phyloP scores from a whole-genome alignment of 2,888 invertebrate species.

The Limnephilus lunatus region DNA sequence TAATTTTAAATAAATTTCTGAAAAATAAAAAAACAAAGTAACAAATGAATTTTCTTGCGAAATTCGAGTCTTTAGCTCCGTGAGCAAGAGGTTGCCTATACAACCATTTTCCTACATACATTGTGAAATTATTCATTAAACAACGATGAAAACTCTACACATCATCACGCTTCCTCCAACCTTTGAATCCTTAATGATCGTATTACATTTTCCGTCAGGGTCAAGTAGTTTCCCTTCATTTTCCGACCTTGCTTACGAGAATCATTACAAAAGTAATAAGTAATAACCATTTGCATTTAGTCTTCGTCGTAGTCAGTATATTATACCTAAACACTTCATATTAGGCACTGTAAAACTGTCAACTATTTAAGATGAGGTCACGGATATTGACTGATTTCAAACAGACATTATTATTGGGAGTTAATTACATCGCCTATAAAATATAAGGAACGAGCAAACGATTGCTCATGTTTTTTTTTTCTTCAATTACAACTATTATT shows the following conservation, averaged over 20 bases:
- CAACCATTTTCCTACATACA: not conserved
- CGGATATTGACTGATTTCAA: not conserved
- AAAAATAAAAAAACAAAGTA: not conserved
- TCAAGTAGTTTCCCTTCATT: constrained; percentile 12
- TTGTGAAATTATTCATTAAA: not conserved
- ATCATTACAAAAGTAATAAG: not conserved
- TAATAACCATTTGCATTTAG: not conserved
- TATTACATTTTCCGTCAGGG: not conserved
- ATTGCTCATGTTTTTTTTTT: constrained; percentile 2
- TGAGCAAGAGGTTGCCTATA: not conserved
- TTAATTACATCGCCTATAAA: not conserved
- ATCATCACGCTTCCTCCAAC: constrained; percentile 2
- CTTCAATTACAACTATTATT: not conserved
- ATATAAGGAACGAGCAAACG: not conserved
- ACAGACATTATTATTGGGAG: not conserved
- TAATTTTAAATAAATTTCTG: no score
- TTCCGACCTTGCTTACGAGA: not conserved
- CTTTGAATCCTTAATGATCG: not conserved
- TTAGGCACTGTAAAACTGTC: not conserved
- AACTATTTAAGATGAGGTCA: constrained; percentile 16
- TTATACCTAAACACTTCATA: not conserved
- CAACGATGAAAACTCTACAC: not conserved
- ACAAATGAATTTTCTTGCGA: not conserved
- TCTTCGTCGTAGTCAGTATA: not conserved
- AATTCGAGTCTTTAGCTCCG: not conserved